phyloP scores from a whole-genome alignment of 2,797 vertebrate species.

The Glossophaga mutica region DNA sequence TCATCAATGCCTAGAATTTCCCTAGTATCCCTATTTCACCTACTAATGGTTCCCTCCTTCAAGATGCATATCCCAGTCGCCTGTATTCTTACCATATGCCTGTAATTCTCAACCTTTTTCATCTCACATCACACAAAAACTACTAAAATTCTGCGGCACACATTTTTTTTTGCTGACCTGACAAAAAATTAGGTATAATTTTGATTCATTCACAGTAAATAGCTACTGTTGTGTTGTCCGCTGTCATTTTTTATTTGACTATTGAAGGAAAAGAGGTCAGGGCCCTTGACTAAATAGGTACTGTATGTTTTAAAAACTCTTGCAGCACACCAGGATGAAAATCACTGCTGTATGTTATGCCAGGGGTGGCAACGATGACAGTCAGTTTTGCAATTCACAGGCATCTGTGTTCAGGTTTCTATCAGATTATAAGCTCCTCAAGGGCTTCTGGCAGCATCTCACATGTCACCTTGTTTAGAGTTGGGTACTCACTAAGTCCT shows the following conservation, averaged over 20 bases:
- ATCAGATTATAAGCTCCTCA: neutral
- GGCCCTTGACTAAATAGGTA: neutral
- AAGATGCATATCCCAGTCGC: neutral
- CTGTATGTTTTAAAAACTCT: neutral
- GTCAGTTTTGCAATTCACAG: neutral
- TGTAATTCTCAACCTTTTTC: neutral
- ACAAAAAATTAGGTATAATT: neutral
- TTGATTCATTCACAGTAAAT: neutral
- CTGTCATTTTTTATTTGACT: neutral
- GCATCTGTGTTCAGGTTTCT: neutral
- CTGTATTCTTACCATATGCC: neutral
- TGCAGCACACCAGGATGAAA: neutral
- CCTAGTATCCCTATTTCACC: neutral
- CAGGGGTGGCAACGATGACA: neutral
- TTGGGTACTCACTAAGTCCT: neutral
- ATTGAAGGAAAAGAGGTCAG: neutral
- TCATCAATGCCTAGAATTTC: neutral
- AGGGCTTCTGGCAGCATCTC: neutral
- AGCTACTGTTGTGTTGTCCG: neutral
- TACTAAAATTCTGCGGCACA: neutral
- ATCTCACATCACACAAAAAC: neutral
- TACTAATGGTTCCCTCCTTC: neutral
- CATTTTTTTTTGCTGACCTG: neutral
- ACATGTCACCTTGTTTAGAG: neutral
- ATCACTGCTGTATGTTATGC: neutral